Conservation (phyloP, 2,797 vertebrate genomes). For the Periparus ater region DNA sequence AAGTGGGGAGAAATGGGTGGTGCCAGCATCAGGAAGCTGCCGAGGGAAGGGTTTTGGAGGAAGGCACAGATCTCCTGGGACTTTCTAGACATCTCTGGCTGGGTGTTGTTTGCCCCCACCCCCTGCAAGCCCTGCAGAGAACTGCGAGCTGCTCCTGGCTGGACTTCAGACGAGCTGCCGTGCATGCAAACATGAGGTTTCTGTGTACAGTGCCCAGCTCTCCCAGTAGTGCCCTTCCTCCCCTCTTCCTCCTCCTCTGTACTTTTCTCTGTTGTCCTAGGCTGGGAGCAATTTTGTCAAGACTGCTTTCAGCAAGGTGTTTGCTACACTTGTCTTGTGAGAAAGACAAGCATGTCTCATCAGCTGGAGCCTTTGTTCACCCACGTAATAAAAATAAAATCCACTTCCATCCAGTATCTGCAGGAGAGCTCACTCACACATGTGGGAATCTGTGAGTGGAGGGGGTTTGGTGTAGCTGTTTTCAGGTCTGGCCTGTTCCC, state of each 20-base stretch:
- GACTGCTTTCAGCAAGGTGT: not conserved
- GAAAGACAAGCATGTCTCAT: not conserved
- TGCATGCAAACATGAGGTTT: not conserved
- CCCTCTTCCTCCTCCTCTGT: not conserved
- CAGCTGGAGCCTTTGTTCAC: not conserved
- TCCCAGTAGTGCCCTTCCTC: not conserved
- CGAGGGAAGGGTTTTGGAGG: not conserved
- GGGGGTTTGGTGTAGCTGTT: not conserved
- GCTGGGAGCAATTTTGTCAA: not conserved
- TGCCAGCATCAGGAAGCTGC: not conserved
- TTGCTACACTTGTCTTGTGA: not conserved
- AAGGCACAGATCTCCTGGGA: not conserved
- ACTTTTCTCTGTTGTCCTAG: not conserved
- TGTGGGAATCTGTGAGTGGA: not conserved
- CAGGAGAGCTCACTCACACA: accelerated
- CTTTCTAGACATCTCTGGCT: not conserved
- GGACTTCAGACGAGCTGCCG: not conserved
- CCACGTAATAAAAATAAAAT: not conserved
- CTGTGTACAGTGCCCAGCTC: not conserved
- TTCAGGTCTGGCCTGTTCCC: not conserved
- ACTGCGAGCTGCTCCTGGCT: not conserved
- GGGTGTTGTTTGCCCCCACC: accelerated
- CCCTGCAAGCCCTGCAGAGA: not conserved
- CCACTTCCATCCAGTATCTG: not conserved
- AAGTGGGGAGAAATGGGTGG: not conserved